Base-by-base conservation (phyloP, 2,113 vertebrate species). In the Cyanoliseus patagonus region DNA sequence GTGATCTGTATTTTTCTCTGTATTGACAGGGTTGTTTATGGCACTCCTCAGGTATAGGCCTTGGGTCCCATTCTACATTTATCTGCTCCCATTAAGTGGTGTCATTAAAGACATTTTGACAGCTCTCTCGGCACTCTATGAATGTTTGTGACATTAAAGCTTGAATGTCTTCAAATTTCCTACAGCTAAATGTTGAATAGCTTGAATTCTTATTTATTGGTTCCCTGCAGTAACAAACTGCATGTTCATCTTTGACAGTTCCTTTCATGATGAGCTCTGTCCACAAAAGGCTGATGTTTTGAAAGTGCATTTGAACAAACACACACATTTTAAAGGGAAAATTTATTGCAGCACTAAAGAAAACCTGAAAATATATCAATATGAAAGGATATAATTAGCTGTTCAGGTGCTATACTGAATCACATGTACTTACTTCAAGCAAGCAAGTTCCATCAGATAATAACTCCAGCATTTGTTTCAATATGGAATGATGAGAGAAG, bases 171-270 rank as follows among this genome's bases (percentile, higher is more conserved):
- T 96, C 78, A 91, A 74, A 96, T 87, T 90, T 97, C 88, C 91
- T 96, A 62, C 87, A 96, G 92, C 85, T 95, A 96, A 95, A 95
- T 73, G 90, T 86, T 96, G 95, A 95, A 93, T 95, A 90, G 88
- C 68, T 94, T 88, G 88, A 94, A 78, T 96, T 95, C 88, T 94
- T 95, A 95, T 96, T 95, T 96, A 95, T 94, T 92, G 93, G 76
- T 44, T 89, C 87, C 91, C 94, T 94, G 68, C 66, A 94, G 93
- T 90, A 96, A 78, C 72, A 97, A 96, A 95, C 84, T 59, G 37
- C 67, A 53, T 75, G 79, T 46, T 96, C 74, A 81, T 88, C 67
- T 78, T 10, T 80, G 83, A 93, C 89, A 83, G 76, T 52, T 88
- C n/a, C 51, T 90, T 83, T 84, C 80, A 78, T 46, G 47, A 94